Evolutionary conservation across 2,888 invertebrate species (phyloP).

Genomic region (Uropetala carovei): DNA sequence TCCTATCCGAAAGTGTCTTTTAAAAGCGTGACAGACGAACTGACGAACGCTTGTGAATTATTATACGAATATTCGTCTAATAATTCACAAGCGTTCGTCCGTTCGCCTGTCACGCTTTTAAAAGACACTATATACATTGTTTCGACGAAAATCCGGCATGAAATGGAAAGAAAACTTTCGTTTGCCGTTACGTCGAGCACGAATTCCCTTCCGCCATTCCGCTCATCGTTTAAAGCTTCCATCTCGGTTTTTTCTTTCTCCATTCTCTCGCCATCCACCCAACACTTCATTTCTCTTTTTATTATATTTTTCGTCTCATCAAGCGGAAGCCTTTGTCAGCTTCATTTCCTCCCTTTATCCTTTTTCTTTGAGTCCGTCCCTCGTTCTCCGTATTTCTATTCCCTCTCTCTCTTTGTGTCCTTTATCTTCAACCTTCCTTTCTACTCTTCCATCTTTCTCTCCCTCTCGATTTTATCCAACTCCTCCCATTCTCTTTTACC

Average conservation of each 20-base stretch:
- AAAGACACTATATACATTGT: too few species aligned
- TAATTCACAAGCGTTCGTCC: too few species aligned
- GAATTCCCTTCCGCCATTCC: neutral
- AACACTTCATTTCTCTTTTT: neutral
- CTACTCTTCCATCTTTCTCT: neutral
- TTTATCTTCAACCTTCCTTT: neutral
- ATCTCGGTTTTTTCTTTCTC: neutral
- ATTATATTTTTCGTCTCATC: neutral
- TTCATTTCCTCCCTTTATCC: neutral
- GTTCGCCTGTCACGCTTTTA: too few species aligned
- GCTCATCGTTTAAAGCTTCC: neutral
- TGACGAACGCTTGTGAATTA: too few species aligned
- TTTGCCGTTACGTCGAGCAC: too few species aligned
- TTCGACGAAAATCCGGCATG: too few species aligned
- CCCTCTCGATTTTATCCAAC: neutral
- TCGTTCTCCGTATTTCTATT: neutral
- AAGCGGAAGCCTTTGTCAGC: neutral
- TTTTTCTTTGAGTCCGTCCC: neutral
- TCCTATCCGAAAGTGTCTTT: too few species aligned
- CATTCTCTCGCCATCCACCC: neutral
- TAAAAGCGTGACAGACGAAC: too few species aligned
- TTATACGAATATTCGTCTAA: too few species aligned
- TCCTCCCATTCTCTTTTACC: neutral
- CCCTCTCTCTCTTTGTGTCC: neutral
- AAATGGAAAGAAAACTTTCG: too few species aligned